phyloP scores from a whole-genome alignment of 2,888 invertebrate genomes.

The Phyllotreta cruciferae region DNA sequence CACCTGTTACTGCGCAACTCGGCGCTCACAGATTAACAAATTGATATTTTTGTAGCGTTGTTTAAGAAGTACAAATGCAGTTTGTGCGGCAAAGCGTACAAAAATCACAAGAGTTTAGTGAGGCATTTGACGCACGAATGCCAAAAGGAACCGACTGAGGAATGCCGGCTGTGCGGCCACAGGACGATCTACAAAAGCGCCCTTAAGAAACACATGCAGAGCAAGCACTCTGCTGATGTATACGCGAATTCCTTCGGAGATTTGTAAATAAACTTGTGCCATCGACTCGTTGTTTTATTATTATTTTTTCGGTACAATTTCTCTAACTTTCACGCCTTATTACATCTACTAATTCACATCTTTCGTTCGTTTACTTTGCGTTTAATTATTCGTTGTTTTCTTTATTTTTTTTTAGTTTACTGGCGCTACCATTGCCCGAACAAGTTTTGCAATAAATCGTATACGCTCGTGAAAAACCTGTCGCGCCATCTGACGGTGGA shows the following conservation, averaged over 20 bases:
- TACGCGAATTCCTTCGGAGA: not conserved
- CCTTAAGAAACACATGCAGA: conserved; percentile 42
- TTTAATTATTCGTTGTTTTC: conserved; percentile 9
- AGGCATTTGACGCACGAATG: conserved; percentile 43
- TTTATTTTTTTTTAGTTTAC: conserved; percentile 22
- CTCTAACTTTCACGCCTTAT: not conserved
- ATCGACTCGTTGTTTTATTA: not conserved
- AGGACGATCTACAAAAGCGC: conserved; percentile 44
- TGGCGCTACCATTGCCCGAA: conserved; percentile 37
- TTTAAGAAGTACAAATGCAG: conserved; percentile 13
- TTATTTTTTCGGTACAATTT: not conserved
- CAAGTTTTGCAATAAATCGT: conserved; percentile 48
- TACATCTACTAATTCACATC: not conserved
- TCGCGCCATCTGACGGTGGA: conserved; percentile 50
- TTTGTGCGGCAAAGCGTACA: conserved; percentile 61
- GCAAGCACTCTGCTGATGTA: conserved; percentile 5
- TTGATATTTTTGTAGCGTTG: conserved; percentile 1
- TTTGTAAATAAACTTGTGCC: not conserved
- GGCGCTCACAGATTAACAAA: conserved; percentile 41
- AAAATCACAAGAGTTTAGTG: conserved; percentile 75
- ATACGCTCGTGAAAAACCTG: conserved; percentile 49
- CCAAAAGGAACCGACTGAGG: conserved; percentile 41
- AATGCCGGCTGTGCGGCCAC: conserved; percentile 38
- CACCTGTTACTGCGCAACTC: conserved; percentile 29
- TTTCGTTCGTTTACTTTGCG: conserved; percentile 1